Percentiles rank a stretch among this genome's conserved stretches.
Evolutionary conservation across 2,888 invertebrate genomes (phyloP).

Genomic region (Agonopterix arenella): DNA sequence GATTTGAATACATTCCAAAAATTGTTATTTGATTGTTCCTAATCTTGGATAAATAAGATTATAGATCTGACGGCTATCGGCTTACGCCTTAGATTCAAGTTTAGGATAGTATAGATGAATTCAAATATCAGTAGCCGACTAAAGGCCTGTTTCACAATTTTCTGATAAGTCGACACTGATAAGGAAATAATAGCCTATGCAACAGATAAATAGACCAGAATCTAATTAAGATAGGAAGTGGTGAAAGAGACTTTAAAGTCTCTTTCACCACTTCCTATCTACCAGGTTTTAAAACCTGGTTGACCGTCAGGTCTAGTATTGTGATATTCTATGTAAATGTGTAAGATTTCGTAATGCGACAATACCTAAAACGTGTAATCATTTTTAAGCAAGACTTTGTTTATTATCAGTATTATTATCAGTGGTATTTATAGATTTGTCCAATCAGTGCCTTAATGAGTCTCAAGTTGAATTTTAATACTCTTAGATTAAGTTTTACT

Average conservation of each 20-base stretch:
- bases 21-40: not conserved
- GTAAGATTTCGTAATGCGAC: too few species aligned
- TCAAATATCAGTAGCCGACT: not conserved
- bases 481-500: slow-evolving; percentile 17
- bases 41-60: not conserved
- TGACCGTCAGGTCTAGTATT: too few species aligned
- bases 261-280: too few species aligned
- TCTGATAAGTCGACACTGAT: too few species aligned
- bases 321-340: too few species aligned
- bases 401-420: slow-evolving; percentile 8
- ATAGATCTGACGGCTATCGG: not conserved
- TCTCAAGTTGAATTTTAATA: slow-evolving; percentile 20
- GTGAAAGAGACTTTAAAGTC: too few species aligned
- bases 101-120: not conserved
- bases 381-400: not conserved
- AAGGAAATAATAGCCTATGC: too few species aligned
- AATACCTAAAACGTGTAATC: not conserved
- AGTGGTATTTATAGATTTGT: not conserved
- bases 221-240: too few species aligned
- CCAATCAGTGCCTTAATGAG: slow-evolving; percentile 13
- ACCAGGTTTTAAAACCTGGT: too few species aligned
- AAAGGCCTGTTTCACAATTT: too few species aligned
- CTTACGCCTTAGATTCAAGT: too few species aligned
- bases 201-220: too few species aligned
- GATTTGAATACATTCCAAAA: not conserved